phyloP scores from a whole-genome alignment of 2,113 vertebrate genomes.

The Trochalopteron elliotii region DNA sequence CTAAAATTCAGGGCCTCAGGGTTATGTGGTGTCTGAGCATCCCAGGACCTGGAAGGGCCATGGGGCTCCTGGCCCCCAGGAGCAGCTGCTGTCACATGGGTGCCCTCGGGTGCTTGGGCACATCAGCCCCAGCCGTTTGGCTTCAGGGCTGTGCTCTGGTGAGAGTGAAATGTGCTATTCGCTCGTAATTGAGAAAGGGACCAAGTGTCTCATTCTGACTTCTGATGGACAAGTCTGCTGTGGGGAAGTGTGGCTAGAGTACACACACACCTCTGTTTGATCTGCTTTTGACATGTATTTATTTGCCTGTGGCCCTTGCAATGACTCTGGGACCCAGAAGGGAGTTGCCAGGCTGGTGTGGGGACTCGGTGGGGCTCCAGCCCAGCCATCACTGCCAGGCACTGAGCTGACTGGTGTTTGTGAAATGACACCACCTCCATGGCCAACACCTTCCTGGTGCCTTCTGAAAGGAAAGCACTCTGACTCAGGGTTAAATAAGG shows the following conservation, averaged over 20 bases:
- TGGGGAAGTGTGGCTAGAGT: not conserved
- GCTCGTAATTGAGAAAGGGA: not conserved
- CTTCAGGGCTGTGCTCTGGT: not conserved
- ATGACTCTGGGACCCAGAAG: not conserved
- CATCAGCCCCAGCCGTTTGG: not conserved
- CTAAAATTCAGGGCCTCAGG: fast-evolving
- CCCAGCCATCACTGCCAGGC: not conserved
- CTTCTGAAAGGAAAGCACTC: not conserved
- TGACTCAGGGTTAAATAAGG: not conserved
- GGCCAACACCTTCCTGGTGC: not conserved
- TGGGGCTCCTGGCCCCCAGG: not conserved
- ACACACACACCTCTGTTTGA: not conserved
- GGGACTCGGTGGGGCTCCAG: fast-evolving
- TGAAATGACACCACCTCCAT: not conserved
- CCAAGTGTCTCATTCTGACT: not conserved
- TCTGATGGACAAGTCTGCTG: not conserved
- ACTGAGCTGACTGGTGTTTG: not conserved
- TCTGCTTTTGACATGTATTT: not conserved
- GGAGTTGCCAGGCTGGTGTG: not conserved
- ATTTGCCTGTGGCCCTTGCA: not conserved
- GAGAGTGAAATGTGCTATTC: not conserved
- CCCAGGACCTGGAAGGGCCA: not conserved
- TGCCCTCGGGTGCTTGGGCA: fast-evolving
- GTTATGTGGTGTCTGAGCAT: fast-evolving
- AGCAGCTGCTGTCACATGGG: not conserved